These are phyloP conservation scores for Spialia ferax DNA, from an alignment of 2,888 invertebrate genomes.

Conservation along the genomic window DNA sequence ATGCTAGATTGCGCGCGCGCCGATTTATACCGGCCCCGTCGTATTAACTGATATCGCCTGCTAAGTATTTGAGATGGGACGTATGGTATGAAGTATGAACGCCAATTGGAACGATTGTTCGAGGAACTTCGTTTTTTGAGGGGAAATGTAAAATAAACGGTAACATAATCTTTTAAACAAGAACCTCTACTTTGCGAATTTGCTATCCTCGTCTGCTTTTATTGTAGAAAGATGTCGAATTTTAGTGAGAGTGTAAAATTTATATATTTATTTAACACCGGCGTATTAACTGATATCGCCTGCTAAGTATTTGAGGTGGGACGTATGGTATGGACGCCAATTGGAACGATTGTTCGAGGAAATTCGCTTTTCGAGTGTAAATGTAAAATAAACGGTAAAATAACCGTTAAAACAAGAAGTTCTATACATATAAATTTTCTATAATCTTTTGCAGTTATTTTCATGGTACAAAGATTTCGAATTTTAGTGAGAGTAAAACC, in stretches of 20 bases:
- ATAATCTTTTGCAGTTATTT: too few relatives aligned
- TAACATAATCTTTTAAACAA: too few relatives aligned
- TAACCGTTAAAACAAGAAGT: too few relatives aligned
- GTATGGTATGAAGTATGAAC: slow-evolving; percentile 11
- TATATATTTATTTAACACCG: too few relatives aligned
- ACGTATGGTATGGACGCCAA: slow-evolving; percentile 8
- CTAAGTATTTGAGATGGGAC: slow-evolving; percentile 54
- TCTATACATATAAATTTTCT: too few relatives aligned
- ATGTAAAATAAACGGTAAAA: neutral
- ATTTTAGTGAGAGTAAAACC: too few relatives aligned
- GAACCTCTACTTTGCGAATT: too few relatives aligned
- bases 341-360: slow-evolving; percentile 24
- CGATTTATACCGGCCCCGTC: slow-evolving; percentile 82
- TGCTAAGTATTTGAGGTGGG: slow-evolving; percentile 59
- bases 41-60: slow-evolving; percentile 84
- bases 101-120: slow-evolving; percentile 20
- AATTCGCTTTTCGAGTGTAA: neutral
- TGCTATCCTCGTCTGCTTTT: too few relatives aligned
- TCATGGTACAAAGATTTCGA: too few relatives aligned
- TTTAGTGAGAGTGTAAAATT: too few relatives aligned
- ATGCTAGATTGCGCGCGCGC: slow-evolving; percentile 80
- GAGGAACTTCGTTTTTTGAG: slow-evolving; percentile 6
- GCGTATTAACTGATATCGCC: slow-evolving; percentile 83
- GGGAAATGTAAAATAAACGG: neutral
- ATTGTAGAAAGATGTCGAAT: too few relatives aligned